These are phyloP conservation scores for Poecilobothrus nobilitatus DNA, from an alignment of 2,888 invertebrate genomes.

Conservation along the genomic window DNA sequence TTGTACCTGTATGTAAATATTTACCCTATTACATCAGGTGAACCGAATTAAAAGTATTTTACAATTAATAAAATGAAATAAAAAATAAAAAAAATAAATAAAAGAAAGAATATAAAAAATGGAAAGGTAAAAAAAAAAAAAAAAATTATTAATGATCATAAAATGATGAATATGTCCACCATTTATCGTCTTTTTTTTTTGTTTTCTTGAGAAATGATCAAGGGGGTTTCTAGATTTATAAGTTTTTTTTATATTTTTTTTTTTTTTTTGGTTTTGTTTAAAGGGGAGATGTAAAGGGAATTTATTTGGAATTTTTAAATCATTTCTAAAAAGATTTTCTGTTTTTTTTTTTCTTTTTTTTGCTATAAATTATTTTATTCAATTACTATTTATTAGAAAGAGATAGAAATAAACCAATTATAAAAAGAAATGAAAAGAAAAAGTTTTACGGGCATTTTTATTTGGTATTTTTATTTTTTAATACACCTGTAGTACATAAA, in stretches of 20 bases:
- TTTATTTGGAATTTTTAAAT: too few relatives aligned
- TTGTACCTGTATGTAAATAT: conserved; percentile 6
- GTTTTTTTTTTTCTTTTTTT: too few relatives aligned
- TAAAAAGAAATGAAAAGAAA: not conserved
- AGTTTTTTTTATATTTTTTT: not conserved
- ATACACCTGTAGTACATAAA: not conserved
- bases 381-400: too few relatives aligned
- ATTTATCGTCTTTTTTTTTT: not conserved
- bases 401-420: too few relatives aligned
- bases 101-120: too few relatives aligned
- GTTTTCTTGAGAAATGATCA: not conserved
- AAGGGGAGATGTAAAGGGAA: too few relatives aligned
- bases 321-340: too few relatives aligned
- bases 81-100: not conserved
- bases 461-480: too few relatives aligned
- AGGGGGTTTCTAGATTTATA: not conserved
- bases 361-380: too few relatives aligned
- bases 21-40: conserved; percentile 6
- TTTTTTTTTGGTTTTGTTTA: too few relatives aligned
- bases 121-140: not conserved
- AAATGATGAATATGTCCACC: conserved; percentile 3
- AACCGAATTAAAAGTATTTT: conserved; percentile 6
- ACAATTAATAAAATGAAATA: not conserved
- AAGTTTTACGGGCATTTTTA: not conserved
- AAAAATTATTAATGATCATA: not conserved